Conservation (phyloP, 2,888 invertebrate genomes). For the Mantis religiosa region DNA sequence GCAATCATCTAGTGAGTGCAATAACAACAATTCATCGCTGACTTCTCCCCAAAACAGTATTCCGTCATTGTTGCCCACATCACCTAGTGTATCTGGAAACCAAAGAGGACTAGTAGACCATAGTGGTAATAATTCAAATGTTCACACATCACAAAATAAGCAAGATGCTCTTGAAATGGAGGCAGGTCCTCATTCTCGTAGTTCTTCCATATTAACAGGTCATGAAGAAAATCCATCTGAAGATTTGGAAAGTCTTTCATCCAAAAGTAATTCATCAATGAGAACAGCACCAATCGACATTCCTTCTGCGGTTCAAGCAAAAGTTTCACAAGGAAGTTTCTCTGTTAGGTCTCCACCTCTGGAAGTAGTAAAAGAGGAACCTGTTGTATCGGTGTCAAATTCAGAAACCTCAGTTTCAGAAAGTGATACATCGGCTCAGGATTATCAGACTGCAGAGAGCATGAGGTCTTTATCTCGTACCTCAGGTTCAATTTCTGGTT, state of each 20-base stretch:
- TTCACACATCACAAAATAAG: not conserved
- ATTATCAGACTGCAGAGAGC: not conserved
- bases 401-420: not conserved
- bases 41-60: not conserved
- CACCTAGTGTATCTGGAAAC: not conserved
- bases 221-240: not conserved
- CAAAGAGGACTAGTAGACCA: not conserved
- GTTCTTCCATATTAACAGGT: not conserved
- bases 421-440: not conserved
- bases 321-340: not conserved
- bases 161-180: not conserved
- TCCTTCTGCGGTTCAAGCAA: not conserved
- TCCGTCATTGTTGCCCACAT: not conserved
- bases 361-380: conserved; percentile 28
- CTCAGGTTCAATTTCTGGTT: not conserved
- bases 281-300: not conserved
- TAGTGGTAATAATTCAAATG: not conserved
- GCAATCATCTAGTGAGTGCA: not conserved
- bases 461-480: not conserved
- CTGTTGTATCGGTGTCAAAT: conserved; percentile 6
- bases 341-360: conserved; percentile 22
- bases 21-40: not conserved
- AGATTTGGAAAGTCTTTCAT: not conserved
- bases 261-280: not conserved
- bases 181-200: not conserved